Percentiles rank a stretch among this genome's conserved stretches.
Conservation (phyloP, 2,113 vertebrate species). For the Jacana jacana region DNA sequence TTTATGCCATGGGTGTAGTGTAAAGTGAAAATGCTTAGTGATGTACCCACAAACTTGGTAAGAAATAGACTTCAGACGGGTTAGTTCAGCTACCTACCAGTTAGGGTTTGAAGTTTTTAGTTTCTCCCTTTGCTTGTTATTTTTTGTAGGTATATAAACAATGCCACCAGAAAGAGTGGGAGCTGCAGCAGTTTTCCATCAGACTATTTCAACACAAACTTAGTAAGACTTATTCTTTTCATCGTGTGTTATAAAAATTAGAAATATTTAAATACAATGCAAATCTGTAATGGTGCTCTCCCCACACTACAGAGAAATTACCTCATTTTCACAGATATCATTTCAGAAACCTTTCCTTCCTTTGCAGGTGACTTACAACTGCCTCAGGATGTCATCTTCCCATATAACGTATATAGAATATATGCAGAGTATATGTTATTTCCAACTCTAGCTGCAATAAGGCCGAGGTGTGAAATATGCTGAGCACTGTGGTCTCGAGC, state of each 20-base stretch:
- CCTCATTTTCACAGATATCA: neutral
- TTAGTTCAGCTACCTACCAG: neutral
- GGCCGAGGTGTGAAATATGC: neutral
- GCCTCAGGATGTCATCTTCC: neutral
- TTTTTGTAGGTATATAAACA: neutral
- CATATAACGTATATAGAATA: rapidly evolving
- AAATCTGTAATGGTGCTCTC: neutral
- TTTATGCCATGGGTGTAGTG: neutral
- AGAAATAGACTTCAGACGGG: neutral
- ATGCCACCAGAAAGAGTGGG: neutral
- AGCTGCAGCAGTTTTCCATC: neutral
- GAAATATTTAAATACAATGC: neutral
- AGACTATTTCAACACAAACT: neutral
- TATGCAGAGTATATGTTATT: neutral
- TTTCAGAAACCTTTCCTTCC: neutral
- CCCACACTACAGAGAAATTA: rapidly evolving
- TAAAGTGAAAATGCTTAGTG: neutral
- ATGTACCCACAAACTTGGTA: neutral
- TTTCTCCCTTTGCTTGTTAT: neutral
- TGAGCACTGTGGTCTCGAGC: neutral
- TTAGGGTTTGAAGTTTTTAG: neutral
- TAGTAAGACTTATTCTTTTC: neutral
- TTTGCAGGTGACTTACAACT: neutral
- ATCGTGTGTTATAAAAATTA: neutral
- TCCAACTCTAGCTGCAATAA: neutral